Base-by-base conservation (phyloP, 2,888 invertebrate species). In the Latrodectus elegans region DNA sequence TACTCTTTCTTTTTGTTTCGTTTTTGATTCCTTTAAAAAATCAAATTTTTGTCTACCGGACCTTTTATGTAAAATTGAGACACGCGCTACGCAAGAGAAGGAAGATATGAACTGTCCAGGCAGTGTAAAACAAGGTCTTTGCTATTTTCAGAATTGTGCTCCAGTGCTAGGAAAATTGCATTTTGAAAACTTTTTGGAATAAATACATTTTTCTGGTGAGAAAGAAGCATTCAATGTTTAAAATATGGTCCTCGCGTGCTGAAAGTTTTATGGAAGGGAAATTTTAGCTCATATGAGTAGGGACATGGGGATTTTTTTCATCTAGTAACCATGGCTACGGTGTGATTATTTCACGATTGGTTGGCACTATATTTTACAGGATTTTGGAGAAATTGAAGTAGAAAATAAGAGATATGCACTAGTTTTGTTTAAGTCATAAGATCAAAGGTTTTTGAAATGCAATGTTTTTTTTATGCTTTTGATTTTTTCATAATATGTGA, bases 341-440 rank as follows among this genome's bases (percentile, higher is more conserved):
- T 51, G 74, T 68, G 82, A 82, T 82, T 82, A 82, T 74, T 75
- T 74, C 67, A 82, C 82, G 70, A 75, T 82, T 82, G 55, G 51
- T 51, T 72, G 72, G 51, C 49, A 17, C 17, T 64, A 26, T 70
- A 78, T 70, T n/a, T 55, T 51, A 51, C 60, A 60, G n/a, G n/a
- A 60, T n/a, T 60, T 60, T 12, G 3, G 38, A 38, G 38, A 38
- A 38, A 38, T 38, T 1, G 38, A 6, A 38, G 38, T 38, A 6
- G 38, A 38, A 22, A 22, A 8, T n/a, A 22, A 53, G 17, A 53
- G 14, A 17, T 68, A n/a, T 52, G n/a, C 17, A n/a, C 73, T 15
- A 8, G 53, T 11, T 52, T 10, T 52, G 72, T 15, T 73, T 68
- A 22, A 68, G 12, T 68, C 12, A 17, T 15, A 53, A 73, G 10